These are phyloP conservation scores for Notamacropus eugenii DNA, from an alignment of 2,797 vertebrate species.

Conservation along the genomic window DNA sequence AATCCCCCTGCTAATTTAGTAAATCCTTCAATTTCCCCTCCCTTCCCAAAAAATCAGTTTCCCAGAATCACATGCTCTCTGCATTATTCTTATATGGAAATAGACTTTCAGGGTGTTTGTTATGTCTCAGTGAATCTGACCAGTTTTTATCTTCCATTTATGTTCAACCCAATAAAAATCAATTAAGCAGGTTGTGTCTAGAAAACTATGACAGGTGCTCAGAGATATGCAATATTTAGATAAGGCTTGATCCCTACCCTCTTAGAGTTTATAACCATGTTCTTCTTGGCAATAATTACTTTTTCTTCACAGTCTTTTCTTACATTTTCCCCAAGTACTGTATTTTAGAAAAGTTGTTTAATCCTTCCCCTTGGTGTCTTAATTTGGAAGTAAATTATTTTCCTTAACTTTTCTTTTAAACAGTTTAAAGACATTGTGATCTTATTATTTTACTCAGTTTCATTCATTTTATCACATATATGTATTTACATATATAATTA, in stretches of 20 bases:
- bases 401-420: background rate
- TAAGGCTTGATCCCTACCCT: background rate
- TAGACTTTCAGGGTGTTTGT: background rate
- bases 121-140: slow-evolving; percentile 27
- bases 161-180: background rate
- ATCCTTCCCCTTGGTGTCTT: slow-evolving; percentile 11
- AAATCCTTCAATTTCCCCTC: slow-evolving; percentile 26
- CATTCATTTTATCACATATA: background rate
- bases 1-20: slow-evolving; percentile 24
- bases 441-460: background rate
- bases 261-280: background rate
- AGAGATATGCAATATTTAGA: background rate
- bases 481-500: background rate
- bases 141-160: background rate
- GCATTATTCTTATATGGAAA: slow-evolving; percentile 1
- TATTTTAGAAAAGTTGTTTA: slow-evolving; percentile 5
- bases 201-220: background rate
- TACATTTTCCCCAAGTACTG: slow-evolving; percentile 39
- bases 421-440: slow-evolving; percentile 35
- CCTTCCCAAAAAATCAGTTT: slow-evolving; percentile 18
- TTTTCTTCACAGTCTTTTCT: slow-evolving; percentile 15
- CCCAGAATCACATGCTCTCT: slow-evolving; percentile 9
- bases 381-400: background rate
- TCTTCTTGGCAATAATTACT: slow-evolving; percentile 29
- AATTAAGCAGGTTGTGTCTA: background rate